phyloP scores from a whole-genome alignment of 2,888 invertebrate genomes.

The Torymus tubicola region DNA sequence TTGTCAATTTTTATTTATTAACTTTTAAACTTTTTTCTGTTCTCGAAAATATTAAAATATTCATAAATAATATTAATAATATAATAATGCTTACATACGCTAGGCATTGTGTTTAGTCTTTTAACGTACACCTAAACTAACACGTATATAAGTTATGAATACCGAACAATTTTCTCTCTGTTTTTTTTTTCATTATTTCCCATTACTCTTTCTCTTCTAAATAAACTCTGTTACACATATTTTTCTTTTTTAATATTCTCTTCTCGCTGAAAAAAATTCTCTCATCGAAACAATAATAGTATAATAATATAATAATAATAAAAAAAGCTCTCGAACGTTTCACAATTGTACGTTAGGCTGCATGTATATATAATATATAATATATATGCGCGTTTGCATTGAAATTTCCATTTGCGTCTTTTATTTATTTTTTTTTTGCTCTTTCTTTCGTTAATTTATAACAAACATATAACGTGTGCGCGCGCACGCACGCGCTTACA shows the following conservation, averaged over 20 bases:
- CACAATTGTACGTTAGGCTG: conserved; percentile 54
- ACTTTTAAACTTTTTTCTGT: conserved; percentile 67
- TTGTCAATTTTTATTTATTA: conserved; percentile 58
- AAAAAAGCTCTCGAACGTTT: conserved; percentile 38
- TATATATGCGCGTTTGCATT: conserved; percentile 24
- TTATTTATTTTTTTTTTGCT: conserved; percentile 21
- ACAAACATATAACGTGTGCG: neutral
- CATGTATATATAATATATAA: too few relatives aligned
- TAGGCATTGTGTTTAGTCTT: conserved; percentile 73
- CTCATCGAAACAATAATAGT: neutral
- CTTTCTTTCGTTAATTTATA: conserved; percentile 16
- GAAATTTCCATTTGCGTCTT: conserved; percentile 25
- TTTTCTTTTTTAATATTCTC: neutral
- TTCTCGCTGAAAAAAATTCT: conserved; percentile 37
- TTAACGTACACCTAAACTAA: conserved; percentile 71
- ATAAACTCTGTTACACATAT: too few relatives aligned
- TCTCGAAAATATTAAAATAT: conserved; percentile 72
- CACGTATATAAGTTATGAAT: conserved; percentile 69
- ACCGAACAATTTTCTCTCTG: conserved; percentile 51
- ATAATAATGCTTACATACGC: conserved; percentile 69
- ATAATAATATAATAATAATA: conserved; percentile 22
- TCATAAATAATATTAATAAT: conserved; percentile 74
- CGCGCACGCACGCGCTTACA: neutral
- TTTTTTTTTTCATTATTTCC: conserved; percentile 18
- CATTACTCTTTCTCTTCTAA: conserved; percentile 24